Evolutionary conservation across 2,113 vertebrate species (phyloP).

Genomic region (Numenius arquata): DNA sequence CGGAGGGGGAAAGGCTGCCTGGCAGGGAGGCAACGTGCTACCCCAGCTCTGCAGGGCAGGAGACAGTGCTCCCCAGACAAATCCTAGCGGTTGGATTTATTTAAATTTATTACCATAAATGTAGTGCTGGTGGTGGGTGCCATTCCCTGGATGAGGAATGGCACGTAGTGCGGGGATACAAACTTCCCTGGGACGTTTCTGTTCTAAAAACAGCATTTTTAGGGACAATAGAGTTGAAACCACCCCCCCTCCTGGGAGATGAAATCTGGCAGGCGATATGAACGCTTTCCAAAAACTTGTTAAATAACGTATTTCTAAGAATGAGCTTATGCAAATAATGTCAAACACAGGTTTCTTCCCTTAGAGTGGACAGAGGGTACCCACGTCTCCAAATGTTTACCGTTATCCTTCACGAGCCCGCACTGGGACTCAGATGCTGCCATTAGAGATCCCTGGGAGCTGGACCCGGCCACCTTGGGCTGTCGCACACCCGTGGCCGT

Average conservation of each 20-base stretch:
- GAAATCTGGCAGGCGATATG: not conserved
- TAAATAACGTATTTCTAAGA: not conserved
- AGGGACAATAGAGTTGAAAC: not conserved
- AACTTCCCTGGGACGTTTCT: not conserved
- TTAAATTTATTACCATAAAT: not conserved
- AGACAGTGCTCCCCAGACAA: not conserved
- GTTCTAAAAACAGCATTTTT: not conserved
- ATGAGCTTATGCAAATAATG: not conserved
- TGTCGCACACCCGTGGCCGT: not conserved
- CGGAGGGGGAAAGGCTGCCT: not conserved
- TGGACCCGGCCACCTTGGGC: fast-evolving
- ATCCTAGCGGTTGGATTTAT: not conserved
- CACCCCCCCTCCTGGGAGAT: not conserved
- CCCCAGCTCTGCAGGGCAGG: not conserved
- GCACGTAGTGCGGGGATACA: not conserved
- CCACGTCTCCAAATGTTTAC: fast-evolving
- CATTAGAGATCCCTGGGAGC: not conserved
- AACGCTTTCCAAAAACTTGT: not conserved
- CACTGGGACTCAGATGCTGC: fast-evolving
- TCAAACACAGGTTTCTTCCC: not conserved
- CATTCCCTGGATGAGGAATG: not conserved
- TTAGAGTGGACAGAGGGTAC: not conserved
- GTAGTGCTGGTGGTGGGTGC: not conserved
- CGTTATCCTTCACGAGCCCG: not conserved
- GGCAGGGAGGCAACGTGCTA: not conserved